phyloP scores from a whole-genome alignment of 2,888 invertebrate species.

The Glyphotaelius pellucidus region DNA sequence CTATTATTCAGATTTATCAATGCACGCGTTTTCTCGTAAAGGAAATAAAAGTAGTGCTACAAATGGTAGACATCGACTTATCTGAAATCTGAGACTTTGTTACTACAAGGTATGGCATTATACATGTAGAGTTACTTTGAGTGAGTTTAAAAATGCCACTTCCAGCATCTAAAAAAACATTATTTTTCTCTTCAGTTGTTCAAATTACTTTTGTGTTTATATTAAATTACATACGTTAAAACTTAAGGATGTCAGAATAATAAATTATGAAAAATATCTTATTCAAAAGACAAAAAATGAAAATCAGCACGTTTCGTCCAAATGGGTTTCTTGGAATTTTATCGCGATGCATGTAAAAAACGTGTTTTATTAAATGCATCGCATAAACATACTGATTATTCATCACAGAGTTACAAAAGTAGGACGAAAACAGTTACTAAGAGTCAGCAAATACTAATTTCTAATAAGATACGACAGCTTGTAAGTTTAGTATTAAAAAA shows the following conservation, averaged over 20 bases:
- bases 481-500: not conserved
- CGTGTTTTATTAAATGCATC: not conserved
- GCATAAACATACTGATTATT: not conserved
- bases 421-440: not conserved
- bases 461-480: not conserved
- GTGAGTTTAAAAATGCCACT: not conserved
- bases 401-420: not conserved
- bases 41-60: not conserved
- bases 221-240: no score
- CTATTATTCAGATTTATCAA: no score
- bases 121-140: not conserved
- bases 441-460: not conserved
- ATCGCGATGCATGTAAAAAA: not conserved
- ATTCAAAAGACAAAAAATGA: not conserved
- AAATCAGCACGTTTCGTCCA: not conserved
- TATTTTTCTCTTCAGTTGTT: not conserved
- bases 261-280: not conserved
- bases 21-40: no score
- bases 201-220: not conserved
- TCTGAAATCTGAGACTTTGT: no score
- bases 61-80: not conserved
- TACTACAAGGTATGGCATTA: no score
- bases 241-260: not conserved
- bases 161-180: not conserved
- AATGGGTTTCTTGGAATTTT: not conserved